Evolutionary conservation across 2,888 invertebrate genomes (phyloP).

Genomic region (Phytoseiulus persimilis): DNA sequence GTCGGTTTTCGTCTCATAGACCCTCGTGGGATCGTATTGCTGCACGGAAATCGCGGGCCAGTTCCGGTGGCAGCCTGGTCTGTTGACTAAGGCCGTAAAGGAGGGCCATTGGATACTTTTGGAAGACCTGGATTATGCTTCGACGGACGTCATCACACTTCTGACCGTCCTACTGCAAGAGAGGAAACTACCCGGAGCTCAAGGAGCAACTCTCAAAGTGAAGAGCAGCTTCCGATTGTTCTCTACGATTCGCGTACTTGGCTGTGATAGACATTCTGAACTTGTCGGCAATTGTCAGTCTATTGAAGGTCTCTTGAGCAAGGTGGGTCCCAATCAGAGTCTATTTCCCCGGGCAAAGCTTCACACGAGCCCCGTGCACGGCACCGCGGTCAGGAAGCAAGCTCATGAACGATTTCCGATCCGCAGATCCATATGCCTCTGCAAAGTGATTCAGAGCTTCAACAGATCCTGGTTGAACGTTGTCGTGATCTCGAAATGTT

Average conservation of each 20-base stretch:
- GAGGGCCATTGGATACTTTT: slow-evolving; percentile 82
- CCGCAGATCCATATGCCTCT: neutral
- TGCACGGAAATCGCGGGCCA: slow-evolving; percentile 96
- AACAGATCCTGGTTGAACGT: neutral
- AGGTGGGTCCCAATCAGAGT: neutral
- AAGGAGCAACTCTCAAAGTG: slow-evolving; percentile 69
- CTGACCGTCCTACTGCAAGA: slow-evolving; percentile 76
- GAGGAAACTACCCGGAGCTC: slow-evolving; percentile 74
- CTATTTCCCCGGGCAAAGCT: too few species aligned
- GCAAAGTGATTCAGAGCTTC: slow-evolving; percentile 5
- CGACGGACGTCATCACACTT: slow-evolving; percentile 81
- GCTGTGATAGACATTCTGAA: slow-evolving; percentile 21
- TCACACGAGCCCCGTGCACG: too few species aligned
- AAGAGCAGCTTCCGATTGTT: slow-evolving; percentile 83
- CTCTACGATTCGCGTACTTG: slow-evolving; percentile 57
- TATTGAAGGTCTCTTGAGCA: slow-evolving; percentile 17
- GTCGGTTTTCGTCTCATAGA: slow-evolving; percentile 47
- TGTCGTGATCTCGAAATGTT: neutral
- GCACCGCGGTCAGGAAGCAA: too few species aligned
- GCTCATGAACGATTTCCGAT: neutral
- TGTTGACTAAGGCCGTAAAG: slow-evolving; percentile 71
- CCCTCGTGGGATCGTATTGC: slow-evolving; percentile 80
- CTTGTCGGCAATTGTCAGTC: slow-evolving; percentile 20
- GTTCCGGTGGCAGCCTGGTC: slow-evolving; percentile 93
- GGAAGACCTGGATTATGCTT: slow-evolving; percentile 90